Conservation (phyloP, 2,888 invertebrate species). For the Andrena trimmerana region DNA sequence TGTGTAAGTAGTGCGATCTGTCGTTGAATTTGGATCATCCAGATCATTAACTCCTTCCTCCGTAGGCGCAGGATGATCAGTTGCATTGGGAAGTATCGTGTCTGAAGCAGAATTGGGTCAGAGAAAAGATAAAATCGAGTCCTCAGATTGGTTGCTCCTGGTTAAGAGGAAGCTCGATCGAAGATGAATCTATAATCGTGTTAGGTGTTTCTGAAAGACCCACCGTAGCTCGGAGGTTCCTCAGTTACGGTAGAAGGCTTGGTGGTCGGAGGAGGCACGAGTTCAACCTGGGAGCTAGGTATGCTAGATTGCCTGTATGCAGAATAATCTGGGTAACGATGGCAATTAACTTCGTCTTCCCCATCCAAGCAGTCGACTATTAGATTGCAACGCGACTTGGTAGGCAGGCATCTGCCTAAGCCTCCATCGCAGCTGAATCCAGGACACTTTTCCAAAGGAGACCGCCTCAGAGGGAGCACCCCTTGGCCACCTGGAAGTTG, state of each 20-base stretch:
- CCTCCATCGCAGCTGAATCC: slow-evolving; percentile 90
- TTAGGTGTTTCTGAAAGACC: neutral
- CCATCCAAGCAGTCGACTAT: slow-evolving; percentile 91
- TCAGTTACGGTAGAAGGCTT: neutral
- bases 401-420: slow-evolving; percentile 89
- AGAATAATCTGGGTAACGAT: neutral
- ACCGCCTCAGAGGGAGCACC: neutral
- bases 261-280: fast-evolving
- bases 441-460: slow-evolving; percentile 89
- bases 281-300: neutral
- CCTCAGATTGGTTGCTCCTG: neutral
- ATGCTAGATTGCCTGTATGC: neutral
- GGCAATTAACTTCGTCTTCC: slow-evolving; percentile 92
- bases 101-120: neutral
- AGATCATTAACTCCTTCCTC: neutral
- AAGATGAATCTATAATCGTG: neutral
- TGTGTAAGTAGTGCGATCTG: neutral
- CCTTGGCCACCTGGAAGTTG: slow-evolving; percentile 22
- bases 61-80: neutral
- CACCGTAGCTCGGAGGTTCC: neutral
- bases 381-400: slow-evolving; percentile 89
- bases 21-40: neutral
- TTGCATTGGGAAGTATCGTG: neutral
- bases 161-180: neutral
- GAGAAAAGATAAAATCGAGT: neutral